Evolutionary conservation across 2,113 vertebrate species (phyloP).

Genomic region (Athene cunicularia): DNA sequence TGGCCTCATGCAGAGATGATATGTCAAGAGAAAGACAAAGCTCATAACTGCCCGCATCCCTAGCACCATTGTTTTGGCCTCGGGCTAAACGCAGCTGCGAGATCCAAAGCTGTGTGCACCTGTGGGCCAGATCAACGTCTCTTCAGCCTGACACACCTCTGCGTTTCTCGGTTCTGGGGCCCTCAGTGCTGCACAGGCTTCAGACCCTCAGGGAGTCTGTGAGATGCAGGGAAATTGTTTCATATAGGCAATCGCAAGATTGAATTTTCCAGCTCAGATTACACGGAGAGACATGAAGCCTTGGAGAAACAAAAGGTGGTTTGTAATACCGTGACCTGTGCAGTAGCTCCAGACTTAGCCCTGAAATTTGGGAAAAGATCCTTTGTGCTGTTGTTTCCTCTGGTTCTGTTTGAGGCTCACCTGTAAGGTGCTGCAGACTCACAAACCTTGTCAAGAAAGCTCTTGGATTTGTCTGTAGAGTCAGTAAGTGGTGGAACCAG

Average conservation of each 20-base stretch:
- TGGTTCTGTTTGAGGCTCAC: background rate
- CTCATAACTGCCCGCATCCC: background rate
- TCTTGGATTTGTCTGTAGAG: background rate
- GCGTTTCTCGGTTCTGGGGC: background rate
- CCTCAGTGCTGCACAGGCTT: accelerated
- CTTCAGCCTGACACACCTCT: background rate
- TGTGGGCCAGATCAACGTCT: accelerated
- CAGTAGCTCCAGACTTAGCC: background rate
- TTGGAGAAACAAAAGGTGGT: background rate
- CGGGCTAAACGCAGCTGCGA: background rate
- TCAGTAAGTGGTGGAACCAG: background rate
- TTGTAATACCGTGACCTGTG: background rate
- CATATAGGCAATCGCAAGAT: accelerated
- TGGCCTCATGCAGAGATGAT: background rate
- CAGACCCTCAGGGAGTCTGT: background rate
- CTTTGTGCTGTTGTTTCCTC: background rate
- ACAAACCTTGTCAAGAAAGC: background rate
- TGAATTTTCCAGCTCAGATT: background rate
- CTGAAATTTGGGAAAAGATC: background rate
- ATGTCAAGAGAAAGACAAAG: background rate
- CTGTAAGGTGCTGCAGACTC: background rate
- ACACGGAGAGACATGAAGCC: background rate
- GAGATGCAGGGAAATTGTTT: background rate
- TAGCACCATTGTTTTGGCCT: background rate
- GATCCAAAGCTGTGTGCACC: background rate